Base-by-base conservation (phyloP, 2,888 invertebrate species). In the Acanthosoma haemorrhoidale region DNA sequence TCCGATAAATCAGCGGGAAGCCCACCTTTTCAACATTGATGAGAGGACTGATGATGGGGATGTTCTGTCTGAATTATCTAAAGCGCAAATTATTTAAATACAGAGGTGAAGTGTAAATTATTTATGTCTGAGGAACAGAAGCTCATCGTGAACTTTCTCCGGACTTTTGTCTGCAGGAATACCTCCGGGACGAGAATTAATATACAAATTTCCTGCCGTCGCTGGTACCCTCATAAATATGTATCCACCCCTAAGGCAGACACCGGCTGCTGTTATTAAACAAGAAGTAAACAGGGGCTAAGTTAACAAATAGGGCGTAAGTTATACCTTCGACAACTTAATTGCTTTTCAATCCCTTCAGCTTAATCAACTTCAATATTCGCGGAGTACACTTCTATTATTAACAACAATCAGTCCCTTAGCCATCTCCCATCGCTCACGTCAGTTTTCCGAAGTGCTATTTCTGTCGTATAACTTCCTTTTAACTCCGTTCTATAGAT, bases 171-270 rank as follows among this genome's bases (percentile, higher is more conserved):
- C 51, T 51, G 51, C 25, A 51, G 51, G 29, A 25, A 51, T 51
- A 11, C 25, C 51, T 25, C n/a, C 13, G 51, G 18, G 18, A 3
- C 18, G 25, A 25, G 61, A 61, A 61, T 61, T 61, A 61, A 61
- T 61, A 61, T 61, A 61, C 34, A 61, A 61, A 61, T 61, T 61
- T 36, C 32, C 32, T 51, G 51, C 51, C 51, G 51, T 25, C 51
- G 51, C n/a, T 38, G 61, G 36, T n/a, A n/a, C 61, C 32, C 61
- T 61, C 61, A 61, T 61, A 61, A 61, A 61, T 61, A 61, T 61
- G 61, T 61, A 61, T 61, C 61, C 34, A 36, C 18, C 34, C 36
- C 34, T 34, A 61, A 36, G 61, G 36, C 61, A 38, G 61, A 36
- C 61, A 36, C 34, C 34, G 32, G 61, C 32, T 16, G 41, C 4